These are phyloP conservation scores for Aspidiotus destructor DNA, from an alignment of 2,888 invertebrate species.

Conservation along the genomic window DNA sequence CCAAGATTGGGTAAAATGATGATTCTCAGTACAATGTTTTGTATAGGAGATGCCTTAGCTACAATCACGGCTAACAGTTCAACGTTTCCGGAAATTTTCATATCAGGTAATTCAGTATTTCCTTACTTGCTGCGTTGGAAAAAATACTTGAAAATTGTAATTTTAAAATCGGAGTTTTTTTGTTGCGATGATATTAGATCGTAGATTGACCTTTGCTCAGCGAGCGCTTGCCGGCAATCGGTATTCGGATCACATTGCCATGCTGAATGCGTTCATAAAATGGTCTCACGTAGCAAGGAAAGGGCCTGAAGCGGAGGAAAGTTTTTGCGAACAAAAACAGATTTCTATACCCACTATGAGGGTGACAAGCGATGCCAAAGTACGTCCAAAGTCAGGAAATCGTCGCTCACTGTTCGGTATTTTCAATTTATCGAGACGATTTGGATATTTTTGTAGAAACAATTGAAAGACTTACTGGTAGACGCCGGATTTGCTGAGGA, in stretches of 20 bases:
- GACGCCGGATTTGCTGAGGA: constrained; percentile 84
- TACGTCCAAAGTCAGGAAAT: constrained; percentile 36
- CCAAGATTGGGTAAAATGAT: constrained; percentile 95
- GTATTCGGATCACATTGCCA: constrained; percentile 89
- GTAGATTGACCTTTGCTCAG: constrained; percentile 73
- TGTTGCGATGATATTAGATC: constrained; percentile 40
- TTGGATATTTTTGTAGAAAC: constrained; percentile 45
- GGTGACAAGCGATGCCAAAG: constrained; percentile 84
- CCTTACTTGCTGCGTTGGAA: not conserved
- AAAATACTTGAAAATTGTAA: not conserved
- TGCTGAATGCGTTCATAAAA: constrained; percentile 79
- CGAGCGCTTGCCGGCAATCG: constrained; percentile 74
- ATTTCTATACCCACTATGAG: constrained; percentile 79
- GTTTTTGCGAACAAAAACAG: constrained; percentile 86
- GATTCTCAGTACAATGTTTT: constrained; percentile 84
- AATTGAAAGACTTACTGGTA: constrained; percentile 57
- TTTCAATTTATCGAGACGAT: not conserved
- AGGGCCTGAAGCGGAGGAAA: constrained; percentile 57
- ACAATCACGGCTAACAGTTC: constrained; percentile 93
- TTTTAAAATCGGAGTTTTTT: not conserved
- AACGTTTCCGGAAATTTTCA: constrained; percentile 35
- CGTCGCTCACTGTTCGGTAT: not conserved
- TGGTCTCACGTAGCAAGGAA: constrained; percentile 49
- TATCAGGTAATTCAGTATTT: constrained; percentile 24
- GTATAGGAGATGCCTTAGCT: constrained; percentile 80